Conservation (phyloP, 2,797 vertebrate genomes). For the Ciconia nigra region DNA sequence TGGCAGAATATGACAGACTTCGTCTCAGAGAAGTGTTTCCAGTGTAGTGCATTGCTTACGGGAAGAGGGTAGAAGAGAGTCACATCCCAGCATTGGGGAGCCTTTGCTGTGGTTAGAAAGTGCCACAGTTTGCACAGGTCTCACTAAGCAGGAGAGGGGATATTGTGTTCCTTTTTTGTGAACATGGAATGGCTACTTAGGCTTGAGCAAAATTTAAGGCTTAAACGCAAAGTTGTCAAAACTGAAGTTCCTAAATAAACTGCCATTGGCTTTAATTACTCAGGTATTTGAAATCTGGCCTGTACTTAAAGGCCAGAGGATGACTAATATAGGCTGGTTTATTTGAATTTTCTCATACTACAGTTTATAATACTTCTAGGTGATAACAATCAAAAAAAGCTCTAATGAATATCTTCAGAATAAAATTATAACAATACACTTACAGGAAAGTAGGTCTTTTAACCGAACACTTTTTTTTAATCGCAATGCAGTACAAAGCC, state of each 20-base stretch:
- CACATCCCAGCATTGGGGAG: not conserved
- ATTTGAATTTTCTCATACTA: not conserved
- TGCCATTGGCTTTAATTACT: not conserved
- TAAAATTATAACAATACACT: not conserved
- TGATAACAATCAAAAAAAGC: not conserved
- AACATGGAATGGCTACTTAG: not conserved
- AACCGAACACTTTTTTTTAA: not conserved
- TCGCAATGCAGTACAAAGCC: not conserved
- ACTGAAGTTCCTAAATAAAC: not conserved
- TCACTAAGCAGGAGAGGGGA: not conserved
- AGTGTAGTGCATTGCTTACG: rapidly evolving
- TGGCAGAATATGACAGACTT: not conserved
- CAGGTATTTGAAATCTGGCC: not conserved
- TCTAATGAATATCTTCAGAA: not conserved
- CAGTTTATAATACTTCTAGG: not conserved
- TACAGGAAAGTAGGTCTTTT: not conserved
- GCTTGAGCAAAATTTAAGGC: not conserved
- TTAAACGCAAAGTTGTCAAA: not conserved
- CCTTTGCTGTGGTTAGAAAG: not conserved
- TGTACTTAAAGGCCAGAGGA: not conserved
- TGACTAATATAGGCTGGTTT: not conserved
- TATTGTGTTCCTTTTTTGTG: not conserved
- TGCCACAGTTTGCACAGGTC: not conserved
- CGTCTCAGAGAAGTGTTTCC: not conserved
- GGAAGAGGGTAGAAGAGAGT: not conserved